Conservation (phyloP, 1,140 invertebrate species). For the Pygmarrhopalites habei region DNA sequence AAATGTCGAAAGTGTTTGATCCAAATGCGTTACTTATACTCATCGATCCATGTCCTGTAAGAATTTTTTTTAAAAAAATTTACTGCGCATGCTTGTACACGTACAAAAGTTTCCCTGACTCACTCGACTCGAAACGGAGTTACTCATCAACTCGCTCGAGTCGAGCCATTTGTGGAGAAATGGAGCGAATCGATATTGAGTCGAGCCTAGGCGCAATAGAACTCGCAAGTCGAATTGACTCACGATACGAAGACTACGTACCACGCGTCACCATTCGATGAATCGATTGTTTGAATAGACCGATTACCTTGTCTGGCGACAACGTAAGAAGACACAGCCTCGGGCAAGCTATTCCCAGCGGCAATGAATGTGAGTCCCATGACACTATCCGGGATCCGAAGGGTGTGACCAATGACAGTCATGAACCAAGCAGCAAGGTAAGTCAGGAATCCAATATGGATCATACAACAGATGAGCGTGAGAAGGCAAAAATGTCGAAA, state of each 20-base stretch:
- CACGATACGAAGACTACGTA: no score
- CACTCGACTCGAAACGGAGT: no score
- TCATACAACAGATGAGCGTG: constrained; percentile 70
- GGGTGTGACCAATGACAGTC: constrained; percentile 52
- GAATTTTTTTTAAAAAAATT: no score
- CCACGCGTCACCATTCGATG: no score
- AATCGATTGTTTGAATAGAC: no score
- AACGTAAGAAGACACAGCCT: constrained; percentile 9
- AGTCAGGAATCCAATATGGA: constrained; percentile 79
- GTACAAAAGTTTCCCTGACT: no score
- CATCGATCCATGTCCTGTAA: constrained; percentile 49
- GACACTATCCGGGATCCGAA: constrained; percentile 61
- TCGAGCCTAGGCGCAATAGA: no score
- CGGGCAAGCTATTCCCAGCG: constrained; percentile 18
- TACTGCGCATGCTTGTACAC: no score
- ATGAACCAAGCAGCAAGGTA: constrained; percentile 89
- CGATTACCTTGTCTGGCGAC: constrained; percentile 13
- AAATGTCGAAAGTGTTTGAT: constrained; percentile 49
- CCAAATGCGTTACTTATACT: constrained; percentile 48
- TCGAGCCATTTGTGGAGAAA: no score
- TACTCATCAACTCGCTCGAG: no score
- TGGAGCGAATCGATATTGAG: no score
- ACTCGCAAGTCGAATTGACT: no score
- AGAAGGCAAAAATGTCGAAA: neutral
- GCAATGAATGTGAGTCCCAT: constrained; percentile 76